phyloP scores from a whole-genome alignment of 2,113 vertebrate genomes.

The Phycodurus eques region DNA sequence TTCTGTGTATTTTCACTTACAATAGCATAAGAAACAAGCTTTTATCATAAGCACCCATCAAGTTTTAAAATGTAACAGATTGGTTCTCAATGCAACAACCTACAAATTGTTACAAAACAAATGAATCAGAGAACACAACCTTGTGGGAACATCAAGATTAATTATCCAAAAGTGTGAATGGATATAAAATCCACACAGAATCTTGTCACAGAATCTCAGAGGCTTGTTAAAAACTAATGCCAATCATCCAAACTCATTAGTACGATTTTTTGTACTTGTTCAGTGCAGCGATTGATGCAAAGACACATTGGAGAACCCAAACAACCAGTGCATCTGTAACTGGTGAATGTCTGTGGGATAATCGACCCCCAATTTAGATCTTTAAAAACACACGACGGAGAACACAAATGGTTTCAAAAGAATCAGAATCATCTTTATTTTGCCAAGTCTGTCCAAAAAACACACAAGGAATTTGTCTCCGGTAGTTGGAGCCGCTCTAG shows the following conservation, averaged over 20 bases:
- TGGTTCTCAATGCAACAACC: too few species aligned
- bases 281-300: neutral
- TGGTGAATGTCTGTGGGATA: neutral
- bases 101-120: neutral
- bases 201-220: neutral
- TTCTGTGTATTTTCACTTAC: neutral
- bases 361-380: neutral
- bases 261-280: neutral
- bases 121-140: neutral
- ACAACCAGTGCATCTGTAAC: neutral
- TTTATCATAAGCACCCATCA: neutral
- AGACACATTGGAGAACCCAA: neutral
- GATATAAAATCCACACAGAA: neutral
- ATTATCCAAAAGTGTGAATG: neutral
- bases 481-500: too few species aligned
- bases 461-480: too few species aligned
- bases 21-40: neutral
- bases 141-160: neutral
- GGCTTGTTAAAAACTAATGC: neutral
- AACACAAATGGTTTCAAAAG: neutral
- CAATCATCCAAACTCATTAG: too few species aligned
- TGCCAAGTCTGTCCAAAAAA: too few species aligned
- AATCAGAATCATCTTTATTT: too few species aligned
- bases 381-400: neutral
- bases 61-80: neutral